Conservation (phyloP, 2,113 vertebrate species). For the Hepsetus odoe region DNA sequence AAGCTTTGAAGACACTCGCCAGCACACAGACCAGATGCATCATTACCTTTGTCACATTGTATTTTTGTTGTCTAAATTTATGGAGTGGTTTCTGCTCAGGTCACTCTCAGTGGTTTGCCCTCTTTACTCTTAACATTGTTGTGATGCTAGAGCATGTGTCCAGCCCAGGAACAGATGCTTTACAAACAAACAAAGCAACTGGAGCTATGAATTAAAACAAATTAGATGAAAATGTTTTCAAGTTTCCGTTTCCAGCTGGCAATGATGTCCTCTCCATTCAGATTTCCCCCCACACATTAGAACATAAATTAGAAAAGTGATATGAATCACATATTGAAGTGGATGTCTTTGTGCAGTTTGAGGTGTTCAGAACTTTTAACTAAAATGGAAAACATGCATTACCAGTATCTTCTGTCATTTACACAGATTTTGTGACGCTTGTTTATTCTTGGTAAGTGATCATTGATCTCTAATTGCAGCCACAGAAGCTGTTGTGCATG, state of each 20-base stretch:
- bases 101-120: conserved; percentile 26
- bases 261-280: conserved; percentile 20
- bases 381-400: conserved; percentile 50
- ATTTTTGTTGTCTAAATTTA: conserved; percentile 47
- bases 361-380: conserved; percentile 1
- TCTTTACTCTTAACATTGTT: conserved; percentile 35
- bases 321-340: conserved; percentile 27
- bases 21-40: conserved; percentile 36
- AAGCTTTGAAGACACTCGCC: conserved; percentile 28
- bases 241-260: conserved; percentile 8
- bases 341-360: neutral
- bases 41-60: conserved; percentile 30
- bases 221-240: conserved; percentile 36
- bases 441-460: neutral
- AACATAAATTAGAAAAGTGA: conserved; percentile 17
- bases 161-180: conserved; percentile 34
- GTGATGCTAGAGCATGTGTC: conserved; percentile 45
- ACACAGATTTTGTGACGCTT: conserved; percentile 38
- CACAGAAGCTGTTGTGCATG: too few relatives aligned
- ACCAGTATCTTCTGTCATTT: conserved; percentile 37
- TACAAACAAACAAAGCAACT: conserved; percentile 46
- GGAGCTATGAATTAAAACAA: conserved; percentile 34
- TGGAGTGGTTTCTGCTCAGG: conserved; percentile 38
- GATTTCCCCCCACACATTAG: conserved; percentile 34
- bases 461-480: too few relatives aligned